Conservation (phyloP, 2,888 invertebrate species). For the Phania funesta region DNA sequence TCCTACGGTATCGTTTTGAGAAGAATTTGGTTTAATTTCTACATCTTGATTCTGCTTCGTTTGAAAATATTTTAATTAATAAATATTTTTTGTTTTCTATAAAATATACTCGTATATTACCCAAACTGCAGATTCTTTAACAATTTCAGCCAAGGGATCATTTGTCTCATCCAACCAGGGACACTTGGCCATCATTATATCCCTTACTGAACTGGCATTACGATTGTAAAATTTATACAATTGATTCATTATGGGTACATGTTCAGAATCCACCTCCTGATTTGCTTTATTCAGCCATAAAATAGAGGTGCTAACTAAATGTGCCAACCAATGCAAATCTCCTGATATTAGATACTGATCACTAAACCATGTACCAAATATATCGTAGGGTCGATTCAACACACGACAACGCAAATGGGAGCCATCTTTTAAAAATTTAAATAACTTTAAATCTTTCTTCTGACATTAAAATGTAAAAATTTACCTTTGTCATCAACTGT, state of each 20-base stretch:
- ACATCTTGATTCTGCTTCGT: slow-evolving; percentile 29
- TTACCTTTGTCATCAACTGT: slow-evolving; percentile 84
- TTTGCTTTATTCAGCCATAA: slow-evolving; percentile 91
- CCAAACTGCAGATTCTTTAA: slow-evolving; percentile 11
- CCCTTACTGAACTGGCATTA: slow-evolving; percentile 89
- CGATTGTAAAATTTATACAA: slow-evolving; percentile 88
- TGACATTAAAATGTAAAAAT: neutral
- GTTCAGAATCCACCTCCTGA: slow-evolving; percentile 89
- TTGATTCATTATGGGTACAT: slow-evolving; percentile 88
- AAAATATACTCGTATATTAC: neutral
- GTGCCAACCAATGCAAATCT: slow-evolving; percentile 89
- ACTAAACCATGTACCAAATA: slow-evolving; percentile 94
- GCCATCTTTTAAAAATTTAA: slow-evolving; percentile 81
- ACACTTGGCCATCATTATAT: slow-evolving; percentile 89
- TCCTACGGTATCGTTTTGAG: slow-evolving; percentile 69
- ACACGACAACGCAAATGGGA: slow-evolving; percentile 88
- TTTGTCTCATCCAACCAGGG: slow-evolving; percentile 79
- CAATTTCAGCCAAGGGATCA: slow-evolving; percentile 70
- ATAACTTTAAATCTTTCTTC: neutral
- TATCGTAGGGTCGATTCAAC: slow-evolving; percentile 91
- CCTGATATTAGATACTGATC: slow-evolving; percentile 90
- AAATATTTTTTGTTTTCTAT: neutral
- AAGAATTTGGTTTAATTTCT: slow-evolving; percentile 44
- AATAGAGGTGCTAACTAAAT: slow-evolving; percentile 87
- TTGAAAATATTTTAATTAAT: neutral